Conservation (phyloP, 2,888 invertebrate genomes). For the Crossocerus cetratus region DNA sequence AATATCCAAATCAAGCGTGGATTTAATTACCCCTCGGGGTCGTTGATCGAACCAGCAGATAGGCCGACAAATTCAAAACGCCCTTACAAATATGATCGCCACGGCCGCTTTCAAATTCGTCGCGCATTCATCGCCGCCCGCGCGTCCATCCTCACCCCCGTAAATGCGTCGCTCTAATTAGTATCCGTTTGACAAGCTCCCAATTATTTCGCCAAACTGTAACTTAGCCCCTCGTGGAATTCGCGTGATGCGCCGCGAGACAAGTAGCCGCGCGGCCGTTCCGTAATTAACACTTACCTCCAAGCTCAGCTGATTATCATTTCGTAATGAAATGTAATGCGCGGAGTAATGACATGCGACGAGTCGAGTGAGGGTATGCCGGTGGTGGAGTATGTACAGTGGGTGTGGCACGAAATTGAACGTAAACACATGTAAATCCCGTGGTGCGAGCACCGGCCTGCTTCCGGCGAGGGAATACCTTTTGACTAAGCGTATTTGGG, state of each 20-base stretch:
- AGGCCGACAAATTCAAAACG: background rate
- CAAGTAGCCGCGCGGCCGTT: background rate
- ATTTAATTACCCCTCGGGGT: background rate
- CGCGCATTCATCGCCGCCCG: background rate
- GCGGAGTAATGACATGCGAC: constrained; percentile 16
- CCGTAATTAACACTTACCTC: constrained; percentile 27
- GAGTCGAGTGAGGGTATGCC: background rate
- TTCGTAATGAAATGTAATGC: constrained; percentile 32
- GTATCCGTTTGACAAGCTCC: constrained; percentile 26
- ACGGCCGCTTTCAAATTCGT: background rate
- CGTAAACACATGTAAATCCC: background rate
- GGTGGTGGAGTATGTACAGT: background rate
- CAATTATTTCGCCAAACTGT: constrained; percentile 35
- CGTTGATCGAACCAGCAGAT: background rate
- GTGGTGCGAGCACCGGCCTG: too few relatives aligned
- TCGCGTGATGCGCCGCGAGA: too few relatives aligned
- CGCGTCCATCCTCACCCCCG: background rate
- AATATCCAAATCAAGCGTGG: background rate
- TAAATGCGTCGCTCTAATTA: constrained; percentile 26
- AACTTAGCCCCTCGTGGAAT: constrained; percentile 16
- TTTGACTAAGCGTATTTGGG: constrained; percentile 10
- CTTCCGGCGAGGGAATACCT: background rate
- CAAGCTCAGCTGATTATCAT: constrained; percentile 20
- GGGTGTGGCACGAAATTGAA: constrained; percentile 13
- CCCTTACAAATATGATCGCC: background rate